Conservation (phyloP, 2,113 vertebrate species). For the Mormoops blainvillei region DNA sequence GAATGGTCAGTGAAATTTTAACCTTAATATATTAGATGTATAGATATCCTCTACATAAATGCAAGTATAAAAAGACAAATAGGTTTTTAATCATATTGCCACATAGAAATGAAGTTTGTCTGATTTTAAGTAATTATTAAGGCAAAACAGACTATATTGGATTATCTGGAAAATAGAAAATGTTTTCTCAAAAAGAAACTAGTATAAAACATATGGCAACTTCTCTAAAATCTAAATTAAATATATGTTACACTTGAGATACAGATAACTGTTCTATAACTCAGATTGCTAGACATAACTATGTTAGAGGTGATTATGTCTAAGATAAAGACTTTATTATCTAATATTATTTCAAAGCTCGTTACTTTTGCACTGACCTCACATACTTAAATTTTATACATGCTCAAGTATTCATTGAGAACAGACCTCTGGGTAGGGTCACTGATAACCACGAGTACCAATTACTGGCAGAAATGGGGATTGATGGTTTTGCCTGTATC, state of each 20-base stretch:
- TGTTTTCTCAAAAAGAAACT: constrained; percentile 57
- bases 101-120: not conserved
- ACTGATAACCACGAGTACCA: not conserved
- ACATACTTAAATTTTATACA: not conserved
- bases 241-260: not conserved
- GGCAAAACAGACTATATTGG: not conserved
- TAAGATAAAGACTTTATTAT: not conserved
- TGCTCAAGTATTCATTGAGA: not conserved
- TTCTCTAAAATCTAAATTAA: constrained; percentile 61
- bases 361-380: not conserved
- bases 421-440: not conserved
- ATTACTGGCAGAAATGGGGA: not conserved
- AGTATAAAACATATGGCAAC: constrained; percentile 55
- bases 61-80: not conserved
- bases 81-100: not conserved
- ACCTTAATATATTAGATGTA: not conserved
- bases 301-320: not conserved
- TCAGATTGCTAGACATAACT: not conserved
- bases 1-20: not conserved
- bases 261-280: not conserved
- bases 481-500: not conserved
- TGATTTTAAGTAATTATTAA: constrained; percentile 30
- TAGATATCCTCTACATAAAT: not conserved
- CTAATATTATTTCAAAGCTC: not conserved
- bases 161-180: constrained; percentile 47